These are phyloP conservation scores for Lasius fuliginosus DNA, from an alignment of 2,888 invertebrate genomes.

Conservation along the genomic window DNA sequence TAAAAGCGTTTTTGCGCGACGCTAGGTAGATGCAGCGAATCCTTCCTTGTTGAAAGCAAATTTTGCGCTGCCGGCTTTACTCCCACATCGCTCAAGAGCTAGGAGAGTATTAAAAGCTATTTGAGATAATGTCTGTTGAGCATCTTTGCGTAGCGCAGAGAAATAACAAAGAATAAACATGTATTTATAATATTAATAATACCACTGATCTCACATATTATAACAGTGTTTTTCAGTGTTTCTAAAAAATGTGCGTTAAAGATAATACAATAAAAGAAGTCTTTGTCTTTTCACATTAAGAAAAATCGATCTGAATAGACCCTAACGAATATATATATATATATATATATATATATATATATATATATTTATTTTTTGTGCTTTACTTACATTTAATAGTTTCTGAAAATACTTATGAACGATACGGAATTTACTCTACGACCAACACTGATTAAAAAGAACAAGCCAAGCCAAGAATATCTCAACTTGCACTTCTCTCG, in stretches of 20 bases:
- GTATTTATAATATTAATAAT: slow-evolving; percentile 33
- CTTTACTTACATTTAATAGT: not conserved
- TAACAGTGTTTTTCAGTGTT: not conserved
- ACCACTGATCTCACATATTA: not conserved
- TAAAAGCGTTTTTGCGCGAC: slow-evolving; percentile 48
- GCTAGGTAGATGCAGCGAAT: slow-evolving; percentile 26
- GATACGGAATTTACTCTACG: slow-evolving; percentile 1
- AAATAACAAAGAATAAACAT: slow-evolving; percentile 47
- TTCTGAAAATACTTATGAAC: slow-evolving; percentile 21
- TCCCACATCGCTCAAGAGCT: slow-evolving; percentile 41
- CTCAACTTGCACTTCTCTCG: slow-evolving; percentile 40
- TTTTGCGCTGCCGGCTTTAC: slow-evolving; percentile 41
- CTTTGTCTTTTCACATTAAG: not conserved
- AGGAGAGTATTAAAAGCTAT: slow-evolving; percentile 51
- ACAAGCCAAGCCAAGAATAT: slow-evolving; percentile 43
- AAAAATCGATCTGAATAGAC: not conserved
- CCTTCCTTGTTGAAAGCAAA: slow-evolving; percentile 36
- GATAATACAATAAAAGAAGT: not conserved
- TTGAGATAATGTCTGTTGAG: slow-evolving; percentile 29
- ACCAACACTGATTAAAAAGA: slow-evolving; percentile 46
- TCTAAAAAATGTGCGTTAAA: not conserved
- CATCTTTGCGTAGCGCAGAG: slow-evolving; percentile 24
- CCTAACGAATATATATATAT: not conserved
- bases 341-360: slow-evolving; percentile 2
- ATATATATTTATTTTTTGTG: slow-evolving; percentile 9